Percentiles rank a stretch among this genome's conserved stretches.
Evolutionary conservation across 2,797 vertebrate species (phyloP).

Genomic region (Poeciliopsis infans): DNA sequence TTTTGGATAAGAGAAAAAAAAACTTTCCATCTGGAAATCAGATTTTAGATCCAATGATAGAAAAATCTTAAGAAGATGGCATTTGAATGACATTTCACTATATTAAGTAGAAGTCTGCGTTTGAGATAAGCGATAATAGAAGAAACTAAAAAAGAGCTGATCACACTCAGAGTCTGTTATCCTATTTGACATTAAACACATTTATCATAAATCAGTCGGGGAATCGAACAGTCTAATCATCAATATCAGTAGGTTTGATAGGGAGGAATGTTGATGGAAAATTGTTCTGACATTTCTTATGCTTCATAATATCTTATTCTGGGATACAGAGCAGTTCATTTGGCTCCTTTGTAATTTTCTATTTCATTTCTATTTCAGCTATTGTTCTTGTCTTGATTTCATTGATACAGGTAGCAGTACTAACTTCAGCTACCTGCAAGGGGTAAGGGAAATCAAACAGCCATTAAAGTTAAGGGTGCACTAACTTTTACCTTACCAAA

Average conservation of each 20-base stretch:
- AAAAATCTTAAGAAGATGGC: neutral
- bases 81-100: slow-evolving; percentile 5
- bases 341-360: neutral
- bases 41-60: neutral
- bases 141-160: slow-evolving; percentile 1
- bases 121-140: neutral
- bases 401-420: neutral
- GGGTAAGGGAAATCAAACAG: neutral
- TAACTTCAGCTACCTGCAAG: too few relatives aligned
- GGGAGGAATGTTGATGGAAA: neutral
- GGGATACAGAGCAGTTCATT: neutral
- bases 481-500: neutral
- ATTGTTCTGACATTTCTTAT: neutral
- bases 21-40: neutral
- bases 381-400: neutral
- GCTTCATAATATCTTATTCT: neutral
- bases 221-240: neutral
- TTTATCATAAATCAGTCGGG: slow-evolving; percentile 4
- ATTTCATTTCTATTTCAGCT: neutral
- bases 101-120: neutral
- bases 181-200: slow-evolving; percentile 1
- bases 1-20: neutral
- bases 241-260: neutral
- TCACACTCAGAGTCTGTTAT: neutral
- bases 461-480: neutral